Conservation (phyloP, 2,113 vertebrate species). For the Sphyrna mokarran region DNA sequence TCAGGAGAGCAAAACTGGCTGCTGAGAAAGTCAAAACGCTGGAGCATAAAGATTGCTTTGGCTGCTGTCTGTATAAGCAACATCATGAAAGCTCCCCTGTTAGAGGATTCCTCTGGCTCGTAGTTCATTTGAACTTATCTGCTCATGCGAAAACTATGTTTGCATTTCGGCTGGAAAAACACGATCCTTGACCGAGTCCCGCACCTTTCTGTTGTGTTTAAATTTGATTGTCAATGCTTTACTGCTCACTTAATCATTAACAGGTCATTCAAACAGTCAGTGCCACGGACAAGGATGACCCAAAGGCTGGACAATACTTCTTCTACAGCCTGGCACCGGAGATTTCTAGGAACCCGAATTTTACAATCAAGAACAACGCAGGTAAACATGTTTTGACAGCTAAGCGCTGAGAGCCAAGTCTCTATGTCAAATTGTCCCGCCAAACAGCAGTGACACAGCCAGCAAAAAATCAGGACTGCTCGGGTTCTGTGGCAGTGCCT, state of each 20-base stretch:
- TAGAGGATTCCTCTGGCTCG: not conserved
- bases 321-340: conserved; percentile 86
- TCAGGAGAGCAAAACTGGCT: not conserved
- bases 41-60: not conserved
- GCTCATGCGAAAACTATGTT: not conserved
- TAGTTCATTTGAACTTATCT: not conserved
- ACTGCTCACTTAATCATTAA: conserved; percentile 48
- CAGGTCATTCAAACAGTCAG: conserved; percentile 94
- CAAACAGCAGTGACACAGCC: not conserved
- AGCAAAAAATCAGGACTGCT: not conserved
- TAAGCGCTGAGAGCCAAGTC: not conserved
- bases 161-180: not conserved
- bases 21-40: not conserved
- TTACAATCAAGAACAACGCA: conserved; percentile 94
- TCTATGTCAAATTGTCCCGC: not conserved
- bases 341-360: conserved; percentile 93
- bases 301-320: conserved; percentile 89
- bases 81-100: not conserved
- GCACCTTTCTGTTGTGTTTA: not conserved
- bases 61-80: not conserved
- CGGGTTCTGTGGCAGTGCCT: not conserved
- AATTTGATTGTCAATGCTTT: not conserved
- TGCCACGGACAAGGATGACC: conserved; percentile 89
- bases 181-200: too few species aligned
- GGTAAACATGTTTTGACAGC: conserved; percentile 53